phyloP scores from a whole-genome alignment of 2,113 vertebrate species.

The Donacobius atricapilla region DNA sequence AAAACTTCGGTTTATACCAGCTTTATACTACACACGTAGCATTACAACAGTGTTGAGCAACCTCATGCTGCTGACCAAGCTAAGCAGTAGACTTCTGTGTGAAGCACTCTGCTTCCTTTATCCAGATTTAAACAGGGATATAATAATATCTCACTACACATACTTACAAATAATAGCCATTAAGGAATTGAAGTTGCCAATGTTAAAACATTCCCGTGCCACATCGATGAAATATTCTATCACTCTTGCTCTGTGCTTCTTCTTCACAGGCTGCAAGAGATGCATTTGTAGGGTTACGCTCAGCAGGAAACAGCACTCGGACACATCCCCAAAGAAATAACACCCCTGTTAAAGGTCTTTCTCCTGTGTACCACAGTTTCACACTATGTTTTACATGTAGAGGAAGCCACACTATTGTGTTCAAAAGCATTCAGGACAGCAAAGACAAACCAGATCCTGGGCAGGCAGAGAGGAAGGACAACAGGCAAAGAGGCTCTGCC shows the following conservation, averaged over 20 bases:
- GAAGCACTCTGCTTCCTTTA: neutral
- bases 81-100: neutral
- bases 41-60: neutral
- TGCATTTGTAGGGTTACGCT: neutral
- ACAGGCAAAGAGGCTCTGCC: neutral
- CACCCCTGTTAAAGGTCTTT: neutral
- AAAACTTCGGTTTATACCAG: neutral
- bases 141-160: neutral
- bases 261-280: conserved; percentile 84
- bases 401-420: neutral
- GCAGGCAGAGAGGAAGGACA: neutral
- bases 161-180: conserved; percentile 98
- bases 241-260: conserved; percentile 89
- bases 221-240: conserved; percentile 96
- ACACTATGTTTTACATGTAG: neutral
- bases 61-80: neutral
- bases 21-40: neutral
- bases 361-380: neutral
- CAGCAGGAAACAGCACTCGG: neutral
- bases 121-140: neutral
- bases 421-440: neutral
- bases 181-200: conserved; percentile 97
- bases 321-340: neutral
- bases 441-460: neutral
- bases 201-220: conserved; percentile 94